These are phyloP conservation scores for Micromys minutus DNA, from an alignment of 2,113 vertebrate genomes.

Conservation along the genomic window DNA sequence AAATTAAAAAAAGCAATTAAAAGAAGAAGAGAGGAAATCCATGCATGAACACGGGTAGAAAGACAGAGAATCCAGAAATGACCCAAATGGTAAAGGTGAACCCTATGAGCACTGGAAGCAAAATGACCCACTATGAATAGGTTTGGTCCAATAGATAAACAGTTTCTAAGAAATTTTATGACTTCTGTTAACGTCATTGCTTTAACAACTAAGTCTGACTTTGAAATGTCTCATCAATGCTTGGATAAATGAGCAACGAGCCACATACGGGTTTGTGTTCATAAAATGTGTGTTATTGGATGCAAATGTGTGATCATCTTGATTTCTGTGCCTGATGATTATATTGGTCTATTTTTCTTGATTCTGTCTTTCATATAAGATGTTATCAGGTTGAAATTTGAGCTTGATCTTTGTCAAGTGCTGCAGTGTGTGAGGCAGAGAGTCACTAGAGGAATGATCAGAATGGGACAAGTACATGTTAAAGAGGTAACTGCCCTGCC, in stretches of 20 bases:
- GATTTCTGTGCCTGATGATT: not conserved
- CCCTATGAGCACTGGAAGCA: not conserved
- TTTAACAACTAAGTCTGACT: not conserved
- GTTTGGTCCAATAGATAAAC: not conserved
- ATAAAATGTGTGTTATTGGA: not conserved
- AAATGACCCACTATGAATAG: not conserved
- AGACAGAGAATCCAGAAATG: not conserved
- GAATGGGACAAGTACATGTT: not conserved
- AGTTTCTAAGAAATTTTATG: not conserved
- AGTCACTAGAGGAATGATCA: not conserved
- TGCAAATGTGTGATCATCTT: not conserved
- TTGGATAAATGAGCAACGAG: not conserved
- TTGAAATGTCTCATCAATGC: not conserved
- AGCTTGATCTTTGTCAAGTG: not conserved
- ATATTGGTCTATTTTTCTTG: not conserved
- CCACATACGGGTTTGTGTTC: not conserved
- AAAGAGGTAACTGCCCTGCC: not conserved
- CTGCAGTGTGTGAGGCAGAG: not conserved
- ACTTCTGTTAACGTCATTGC: not conserved
- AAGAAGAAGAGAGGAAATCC: too few relatives aligned
- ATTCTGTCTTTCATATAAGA: conserved; percentile 18
- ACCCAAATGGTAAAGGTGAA: not conserved
- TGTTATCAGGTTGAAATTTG: conserved; percentile 19
- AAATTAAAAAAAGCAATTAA: too few relatives aligned
- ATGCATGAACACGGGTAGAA: not conserved